These are phyloP conservation scores for Mystacides longicornis DNA, from an alignment of 2,888 invertebrate species.

Conservation along the genomic window DNA sequence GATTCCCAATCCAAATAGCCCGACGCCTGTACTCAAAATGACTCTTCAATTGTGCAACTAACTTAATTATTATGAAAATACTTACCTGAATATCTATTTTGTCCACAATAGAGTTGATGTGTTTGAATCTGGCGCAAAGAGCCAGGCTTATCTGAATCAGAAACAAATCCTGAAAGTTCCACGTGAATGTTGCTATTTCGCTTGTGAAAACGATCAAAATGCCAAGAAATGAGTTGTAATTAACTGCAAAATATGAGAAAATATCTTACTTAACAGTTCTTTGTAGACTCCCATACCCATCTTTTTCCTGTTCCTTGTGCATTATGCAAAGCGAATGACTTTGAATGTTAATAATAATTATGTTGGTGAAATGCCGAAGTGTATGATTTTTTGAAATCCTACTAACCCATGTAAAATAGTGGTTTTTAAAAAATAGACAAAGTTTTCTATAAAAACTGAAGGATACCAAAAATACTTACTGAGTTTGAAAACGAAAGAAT, in stretches of 20 bases:
- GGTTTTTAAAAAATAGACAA: too few species aligned
- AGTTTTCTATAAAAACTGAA: not conserved
- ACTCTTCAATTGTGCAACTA: too few species aligned
- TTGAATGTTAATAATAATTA: too few species aligned
- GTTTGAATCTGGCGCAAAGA: slow-evolving; percentile 47
- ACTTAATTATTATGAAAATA: too few species aligned
- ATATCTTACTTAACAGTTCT: not conserved
- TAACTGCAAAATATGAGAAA: slow-evolving; percentile 11
- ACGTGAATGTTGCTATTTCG: slow-evolving; percentile 43
- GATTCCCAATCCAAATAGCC: too few species aligned
- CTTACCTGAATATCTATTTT: slow-evolving; percentile 18
- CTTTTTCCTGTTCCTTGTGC: too few species aligned
- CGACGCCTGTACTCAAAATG: too few species aligned
- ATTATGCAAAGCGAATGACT: too few species aligned
- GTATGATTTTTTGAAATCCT: too few species aligned
- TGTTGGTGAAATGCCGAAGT: too few species aligned
- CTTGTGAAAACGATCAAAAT: slow-evolving; percentile 19
- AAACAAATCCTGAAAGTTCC: slow-evolving; percentile 57
- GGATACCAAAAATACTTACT: slow-evolving; percentile 14
- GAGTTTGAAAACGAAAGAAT: slow-evolving; percentile 19
- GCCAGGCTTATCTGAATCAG: slow-evolving; percentile 56
- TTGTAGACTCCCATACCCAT: too few species aligned
- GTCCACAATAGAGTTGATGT: slow-evolving; percentile 27
- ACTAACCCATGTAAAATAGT: too few species aligned
- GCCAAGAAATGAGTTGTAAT: slow-evolving; percentile 18